Evolutionary conservation across 2,797 vertebrate genomes (phyloP), one percentile per base, ranked within the genome.

Genomic region (Silurus lanzhouensis): DNA sequence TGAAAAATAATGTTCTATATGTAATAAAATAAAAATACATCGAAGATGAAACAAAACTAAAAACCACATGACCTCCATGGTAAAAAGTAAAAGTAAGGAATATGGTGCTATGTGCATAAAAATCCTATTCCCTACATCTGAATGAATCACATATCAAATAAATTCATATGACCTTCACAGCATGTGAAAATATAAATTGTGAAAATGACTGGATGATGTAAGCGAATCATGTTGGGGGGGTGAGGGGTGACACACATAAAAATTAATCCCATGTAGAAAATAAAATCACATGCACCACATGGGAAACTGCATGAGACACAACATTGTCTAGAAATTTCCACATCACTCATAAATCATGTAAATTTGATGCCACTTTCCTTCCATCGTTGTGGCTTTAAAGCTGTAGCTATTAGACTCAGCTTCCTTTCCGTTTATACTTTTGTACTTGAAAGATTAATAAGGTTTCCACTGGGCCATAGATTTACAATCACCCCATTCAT

Each of bases 401-500:
- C 55, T 48, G 44, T 38, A 80, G 4, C 58, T 44, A n/a, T 78
- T 61, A 0, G 1, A n/a, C 1, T 6, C 55, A 12, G 9, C 44
- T 38, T 22, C 22, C 20, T 46, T 79, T 79, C 20, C 6, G 44
- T n/a, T 46, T 58, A 77, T 12, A 10, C 12, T 48, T 46, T 52
- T 52, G 25, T 2, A 66, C n/a, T 46, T 80, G 63, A 52, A 66
- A 55, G 78, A 81, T 66, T 52, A 64, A 66, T 67, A 48, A 64
- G 7, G 20, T 46, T 22, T 20, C 8, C 75, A 75, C n/a, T 17
- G 5, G 14, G 9, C 58, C 60, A 3, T 9, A 67, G 6, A 55
- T 80, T 61, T 80, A 44, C 57, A 70, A 64, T 46, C 17, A 81
- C 46, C 27, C 25, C 14, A 57, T 77, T 76, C 31, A 19, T 46